Evolutionary conservation across 2,888 invertebrate species (phyloP), one percentile per base, ranked within the genome.

Genomic region (Caenorhabditis macrosperma): DNA sequence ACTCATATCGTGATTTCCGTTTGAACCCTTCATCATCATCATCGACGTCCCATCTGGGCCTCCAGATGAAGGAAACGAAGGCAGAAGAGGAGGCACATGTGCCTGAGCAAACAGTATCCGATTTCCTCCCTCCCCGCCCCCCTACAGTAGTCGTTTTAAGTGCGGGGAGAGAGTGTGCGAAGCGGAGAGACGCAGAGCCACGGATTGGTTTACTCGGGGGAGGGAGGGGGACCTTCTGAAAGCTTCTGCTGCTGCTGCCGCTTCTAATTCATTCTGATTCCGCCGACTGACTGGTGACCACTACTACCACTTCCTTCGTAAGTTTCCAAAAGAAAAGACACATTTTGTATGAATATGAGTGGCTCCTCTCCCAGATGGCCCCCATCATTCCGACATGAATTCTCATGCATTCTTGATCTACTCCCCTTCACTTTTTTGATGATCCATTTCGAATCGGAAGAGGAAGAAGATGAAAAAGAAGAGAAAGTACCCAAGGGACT

Each of bases 71-170:
- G 5, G 38, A 38, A 38, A 38, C 38, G 38, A 38, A 38, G 38
- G 12, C 38, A 5, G 12, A 30, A 55, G 55, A 30, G 3, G 55
- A 12, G 35, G 41, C 38, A 26, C 24, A 28, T 44, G 46, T 46
- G 28, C 20, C 48, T 48, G 24, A 60, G 44, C 72, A 74, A 78
- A 78, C 72, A 78, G 72, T 78, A 78, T 78, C 78, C 44, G 61
- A 63, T 78, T 78, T 50, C 59, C 60, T 17, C 52, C 69, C 54
- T 38, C 52, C 26, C 2, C 20, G 15, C 9, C 20, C 2, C 17
- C 33, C 52, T 61, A 71, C 71, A 44, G 71, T 71, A 71, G 44
- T 61, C 41, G 17, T 35, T 57, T 38, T 35, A 57, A 57, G 57
- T 57, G 57, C n/a, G n/a, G n/a, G 38, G 44, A 67, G 24, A 67